A percentile compares a stretch with the other conserved stretches of the same genome.
Evolutionary conservation across 1,140 invertebrate species (phyloP).

Genomic region (Bombus affinis): DNA sequence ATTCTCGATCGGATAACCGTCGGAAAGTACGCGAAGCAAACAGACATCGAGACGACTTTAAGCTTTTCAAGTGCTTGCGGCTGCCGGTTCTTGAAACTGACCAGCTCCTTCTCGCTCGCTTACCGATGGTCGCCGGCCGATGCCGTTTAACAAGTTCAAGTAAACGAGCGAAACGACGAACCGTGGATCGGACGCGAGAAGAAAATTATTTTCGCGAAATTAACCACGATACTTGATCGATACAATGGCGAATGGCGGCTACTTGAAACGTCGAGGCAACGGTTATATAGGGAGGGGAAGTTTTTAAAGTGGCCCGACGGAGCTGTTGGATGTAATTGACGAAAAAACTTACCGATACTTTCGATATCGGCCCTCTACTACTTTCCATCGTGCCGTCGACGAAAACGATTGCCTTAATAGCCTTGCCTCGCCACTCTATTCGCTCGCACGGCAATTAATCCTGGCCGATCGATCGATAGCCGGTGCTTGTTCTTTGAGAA

Average conservation of each 20-base stretch:
- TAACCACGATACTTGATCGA: slow-evolving; percentile 37
- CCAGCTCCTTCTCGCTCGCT: background rate
- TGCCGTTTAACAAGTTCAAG: background rate
- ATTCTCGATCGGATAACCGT: slow-evolving; percentile 18
- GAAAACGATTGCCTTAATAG: slow-evolving; percentile 43
- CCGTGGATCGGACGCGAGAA: background rate
- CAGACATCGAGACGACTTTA: slow-evolving; percentile 24
- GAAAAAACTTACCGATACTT: slow-evolving; percentile 51
- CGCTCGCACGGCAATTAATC: slow-evolving; percentile 34
- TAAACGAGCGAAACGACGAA: background rate
- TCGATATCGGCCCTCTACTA: slow-evolving; percentile 22
- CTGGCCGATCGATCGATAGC: slow-evolving; percentile 16
- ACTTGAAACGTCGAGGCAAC: background rate
- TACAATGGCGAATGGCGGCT: background rate
- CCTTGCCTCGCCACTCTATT: slow-evolving; percentile 7
- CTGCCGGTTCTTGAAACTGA: slow-evolving; percentile 29
- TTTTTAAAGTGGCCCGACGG: slow-evolving; percentile 37
- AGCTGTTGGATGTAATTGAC: slow-evolving; percentile 39
- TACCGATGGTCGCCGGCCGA: background rate
- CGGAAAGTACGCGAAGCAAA: slow-evolving; percentile 7
- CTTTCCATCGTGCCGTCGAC: slow-evolving; percentile 16
- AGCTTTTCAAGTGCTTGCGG: slow-evolving; percentile 18
- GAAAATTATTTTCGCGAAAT: slow-evolving; percentile 54
- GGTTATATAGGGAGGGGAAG: background rate
- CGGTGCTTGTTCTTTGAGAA: background rate